phyloP scores from a whole-genome alignment of 1,140 invertebrate genomes.

The Heliconius nattereri region DNA sequence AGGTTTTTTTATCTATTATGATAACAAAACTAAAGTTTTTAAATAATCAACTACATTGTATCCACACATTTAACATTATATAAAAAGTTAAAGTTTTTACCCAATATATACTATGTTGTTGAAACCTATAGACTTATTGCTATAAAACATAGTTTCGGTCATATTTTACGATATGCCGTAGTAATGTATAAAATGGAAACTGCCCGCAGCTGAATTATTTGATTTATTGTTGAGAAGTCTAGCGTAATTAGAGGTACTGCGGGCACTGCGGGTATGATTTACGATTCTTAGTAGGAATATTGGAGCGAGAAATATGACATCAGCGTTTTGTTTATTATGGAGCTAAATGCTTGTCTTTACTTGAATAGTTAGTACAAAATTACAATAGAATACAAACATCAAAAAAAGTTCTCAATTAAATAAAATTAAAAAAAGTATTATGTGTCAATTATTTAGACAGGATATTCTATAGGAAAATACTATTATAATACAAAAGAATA shows the following conservation, averaged over 20 bases:
- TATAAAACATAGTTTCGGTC: constrained; percentile 29
- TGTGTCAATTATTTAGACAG: neutral
- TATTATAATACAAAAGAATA: no score
- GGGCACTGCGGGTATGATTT: constrained; percentile 39
- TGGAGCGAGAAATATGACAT: constrained; percentile 12
- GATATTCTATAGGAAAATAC: neutral
- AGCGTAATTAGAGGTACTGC: constrained; percentile 38
- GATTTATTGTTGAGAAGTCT: constrained; percentile 38
- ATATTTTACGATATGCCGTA: constrained; percentile 34
- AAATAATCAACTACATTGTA: no score
- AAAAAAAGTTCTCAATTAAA: neutral
- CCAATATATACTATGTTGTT: neutral
- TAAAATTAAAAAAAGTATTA: neutral
- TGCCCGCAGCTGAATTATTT: constrained; percentile 40
- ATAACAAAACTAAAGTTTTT: no score
- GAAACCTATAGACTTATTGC: constrained; percentile 6
- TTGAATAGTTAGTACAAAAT: neutral
- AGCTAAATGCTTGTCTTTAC: neutral
- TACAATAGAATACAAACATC: neutral
- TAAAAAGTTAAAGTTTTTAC: neutral
- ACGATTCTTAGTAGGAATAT: constrained; percentile 19
- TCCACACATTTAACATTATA: no score
- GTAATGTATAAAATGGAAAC: constrained; percentile 36
- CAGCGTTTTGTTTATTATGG: neutral
- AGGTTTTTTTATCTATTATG: no score